Evolutionary conservation across 2,113 vertebrate species (phyloP), one percentile per base, ranked within the genome.

Genomic region (Macroglossus sobrinus): DNA sequence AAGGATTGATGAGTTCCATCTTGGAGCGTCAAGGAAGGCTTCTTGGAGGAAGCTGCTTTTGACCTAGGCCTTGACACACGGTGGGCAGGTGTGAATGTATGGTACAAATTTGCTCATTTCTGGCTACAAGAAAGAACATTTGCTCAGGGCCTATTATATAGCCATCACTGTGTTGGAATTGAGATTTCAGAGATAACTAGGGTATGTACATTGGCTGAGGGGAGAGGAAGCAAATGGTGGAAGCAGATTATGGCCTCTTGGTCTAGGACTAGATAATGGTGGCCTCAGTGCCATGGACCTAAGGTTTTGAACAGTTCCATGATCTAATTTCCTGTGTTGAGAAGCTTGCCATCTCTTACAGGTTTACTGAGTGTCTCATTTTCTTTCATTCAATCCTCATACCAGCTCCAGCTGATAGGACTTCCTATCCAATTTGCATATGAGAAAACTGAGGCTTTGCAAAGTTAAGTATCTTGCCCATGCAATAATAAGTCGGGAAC

Each of bases 31-130:
- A 35, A 87, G 57, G 35, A 91, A 80, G n/a, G 18, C 89, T 93
- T 87, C 40, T 8, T 89, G 63, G 57, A 91, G 33, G 64, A 88
- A 95, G 76, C 72, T 89, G 50, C 82, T 91, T 93, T 66, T 91
- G 82, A 79, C 35, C 45, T 66, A 24, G 69, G 40, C 38, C 69
- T 97, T 66, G 43, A 69, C 26, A 53, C 16, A 0, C 64, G 35
- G 38, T 30, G 35, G 74, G 78, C 69, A 91, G 66, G 84, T 33
- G 59, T 81, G 26, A 89, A 38, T 55, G 24, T 81, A 26, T 81
- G 53, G 66, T 86, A 3, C 43, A 69, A 61, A 63, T 64, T 53
- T 7, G 19, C 40, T 50, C 59, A 26, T 47, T 45, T 7, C 7
- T 26, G 45, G 33, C n/a, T 59, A 18, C 0, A 10, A 21, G 53